Percentiles rank a stretch among this genome's conserved stretches.
phyloP scores from a whole-genome alignment of 2,797 vertebrate genomes.

The Rhinella marina region DNA sequence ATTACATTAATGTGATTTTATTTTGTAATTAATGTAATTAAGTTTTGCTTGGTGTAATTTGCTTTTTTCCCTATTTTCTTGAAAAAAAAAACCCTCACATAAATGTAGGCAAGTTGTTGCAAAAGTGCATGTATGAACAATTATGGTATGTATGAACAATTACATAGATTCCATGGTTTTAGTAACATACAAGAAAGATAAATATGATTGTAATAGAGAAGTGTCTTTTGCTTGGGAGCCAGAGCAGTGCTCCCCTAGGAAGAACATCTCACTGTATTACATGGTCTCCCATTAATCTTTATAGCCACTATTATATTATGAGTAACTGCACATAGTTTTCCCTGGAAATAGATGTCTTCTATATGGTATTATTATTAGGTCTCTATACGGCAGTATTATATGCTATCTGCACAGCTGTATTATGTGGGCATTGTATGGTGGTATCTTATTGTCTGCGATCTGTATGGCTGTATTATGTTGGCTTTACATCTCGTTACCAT shows the following conservation, averaged over 20 bases:
- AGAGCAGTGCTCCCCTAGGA: background rate
- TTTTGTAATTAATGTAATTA: no score
- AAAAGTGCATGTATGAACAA: no score
- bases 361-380: background rate
- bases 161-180: no score
- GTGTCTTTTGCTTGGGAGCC: background rate
- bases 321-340: background rate
- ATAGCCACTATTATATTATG: background rate
- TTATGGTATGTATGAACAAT: no score
- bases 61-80: no score
- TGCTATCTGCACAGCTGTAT: background rate
- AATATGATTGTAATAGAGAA: background rate
- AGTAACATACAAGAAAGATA: background rate
- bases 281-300: background rate
- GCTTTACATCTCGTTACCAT: no score
- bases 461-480: no score
- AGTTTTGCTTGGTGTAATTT: no score
- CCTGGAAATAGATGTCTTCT: background rate
- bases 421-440: background rate
- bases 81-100: no score
- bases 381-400: background rate
- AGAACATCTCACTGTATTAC: background rate
- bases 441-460: background rate
- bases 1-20: no score
- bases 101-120: no score